Conservation (phyloP, 2,113 vertebrate genomes). For the Prunella himalayana region DNA sequence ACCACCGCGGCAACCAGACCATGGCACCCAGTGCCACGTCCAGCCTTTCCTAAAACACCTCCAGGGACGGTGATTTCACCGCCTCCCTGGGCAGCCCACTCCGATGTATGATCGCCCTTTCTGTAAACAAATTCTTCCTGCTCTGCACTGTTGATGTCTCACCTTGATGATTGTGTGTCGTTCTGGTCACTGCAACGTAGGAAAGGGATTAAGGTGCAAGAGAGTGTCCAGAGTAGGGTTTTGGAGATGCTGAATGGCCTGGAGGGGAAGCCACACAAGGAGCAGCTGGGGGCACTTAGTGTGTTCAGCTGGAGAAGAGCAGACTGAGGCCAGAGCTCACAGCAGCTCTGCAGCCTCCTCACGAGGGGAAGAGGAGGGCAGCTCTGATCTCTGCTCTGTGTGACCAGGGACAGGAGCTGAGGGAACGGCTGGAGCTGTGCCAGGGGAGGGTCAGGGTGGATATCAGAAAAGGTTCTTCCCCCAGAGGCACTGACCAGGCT, state of each 20-base stretch:
- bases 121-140: not conserved
- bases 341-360: not conserved
- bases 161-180: not conserved
- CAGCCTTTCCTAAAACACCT: not conserved
- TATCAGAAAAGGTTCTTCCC: not conserved
- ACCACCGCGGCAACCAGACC: not conserved
- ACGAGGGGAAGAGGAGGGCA: not conserved
- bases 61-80: not conserved
- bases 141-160: not conserved
- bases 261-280: rapidly evolving
- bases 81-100: not conserved
- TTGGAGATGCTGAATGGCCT: not conserved
- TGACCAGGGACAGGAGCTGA: not conserved
- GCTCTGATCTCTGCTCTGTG: not conserved
- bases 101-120: not conserved
- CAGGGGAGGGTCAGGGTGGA: not conserved
- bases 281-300: not conserved
- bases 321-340: not conserved
- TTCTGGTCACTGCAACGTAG: not conserved
- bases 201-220: not conserved
- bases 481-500: not conserved
- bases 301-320: not conserved
- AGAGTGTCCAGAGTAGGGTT: not conserved
- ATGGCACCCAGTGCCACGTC: not conserved
- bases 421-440: not conserved